Evolutionary conservation across 2,888 invertebrate species (phyloP).

Genomic region (Fragum fragum): DNA sequence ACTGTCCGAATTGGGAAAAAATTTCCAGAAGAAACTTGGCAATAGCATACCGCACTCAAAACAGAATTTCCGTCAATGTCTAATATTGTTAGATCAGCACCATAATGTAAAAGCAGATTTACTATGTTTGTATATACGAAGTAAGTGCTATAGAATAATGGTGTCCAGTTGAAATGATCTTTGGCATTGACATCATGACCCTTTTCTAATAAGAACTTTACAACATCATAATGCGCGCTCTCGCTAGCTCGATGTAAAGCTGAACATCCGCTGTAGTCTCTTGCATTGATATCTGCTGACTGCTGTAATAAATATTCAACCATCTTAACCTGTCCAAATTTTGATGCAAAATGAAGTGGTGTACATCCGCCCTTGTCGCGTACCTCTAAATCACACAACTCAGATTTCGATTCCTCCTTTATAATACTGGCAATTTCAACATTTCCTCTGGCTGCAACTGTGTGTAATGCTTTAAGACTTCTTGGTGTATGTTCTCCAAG

Average conservation of each 20-base stretch:
- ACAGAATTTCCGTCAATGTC: slow-evolving; percentile 43
- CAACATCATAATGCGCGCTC: slow-evolving; percentile 37
- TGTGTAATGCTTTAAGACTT: slow-evolving; percentile 50
- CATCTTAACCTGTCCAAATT: slow-evolving; percentile 47
- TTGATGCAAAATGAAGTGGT: slow-evolving; percentile 53
- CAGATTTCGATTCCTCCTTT: slow-evolving; percentile 19
- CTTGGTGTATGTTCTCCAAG: slow-evolving; percentile 43
- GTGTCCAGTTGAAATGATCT: slow-evolving; percentile 60
- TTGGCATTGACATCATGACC: slow-evolving; percentile 52
- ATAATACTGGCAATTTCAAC: slow-evolving; percentile 42
- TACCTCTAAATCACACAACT: slow-evolving; percentile 41
- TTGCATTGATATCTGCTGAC: slow-evolving; percentile 38
- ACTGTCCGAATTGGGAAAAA: slow-evolving; percentile 37
- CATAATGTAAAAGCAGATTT: slow-evolving; percentile 44
- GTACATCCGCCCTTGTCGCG: slow-evolving; percentile 53
- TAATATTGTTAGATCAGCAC: slow-evolving; percentile 42
- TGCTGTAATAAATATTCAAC: slow-evolving; percentile 49
- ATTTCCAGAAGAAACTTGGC: slow-evolving; percentile 16
- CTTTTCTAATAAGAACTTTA: slow-evolving; percentile 40
- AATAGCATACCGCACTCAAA: slow-evolving; percentile 47
- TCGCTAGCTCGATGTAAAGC: slow-evolving; percentile 61
- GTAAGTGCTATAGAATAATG: slow-evolving; percentile 60
- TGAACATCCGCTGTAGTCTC: slow-evolving; percentile 53
- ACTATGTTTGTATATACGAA: slow-evolving; percentile 47
- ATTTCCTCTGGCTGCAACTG: slow-evolving; percentile 42